A percentile compares a stretch with the other conserved stretches of the same genome.
Evolutionary conservation across 1,140 invertebrate species (phyloP).

Genomic region (Pogonus chalceus): DNA sequence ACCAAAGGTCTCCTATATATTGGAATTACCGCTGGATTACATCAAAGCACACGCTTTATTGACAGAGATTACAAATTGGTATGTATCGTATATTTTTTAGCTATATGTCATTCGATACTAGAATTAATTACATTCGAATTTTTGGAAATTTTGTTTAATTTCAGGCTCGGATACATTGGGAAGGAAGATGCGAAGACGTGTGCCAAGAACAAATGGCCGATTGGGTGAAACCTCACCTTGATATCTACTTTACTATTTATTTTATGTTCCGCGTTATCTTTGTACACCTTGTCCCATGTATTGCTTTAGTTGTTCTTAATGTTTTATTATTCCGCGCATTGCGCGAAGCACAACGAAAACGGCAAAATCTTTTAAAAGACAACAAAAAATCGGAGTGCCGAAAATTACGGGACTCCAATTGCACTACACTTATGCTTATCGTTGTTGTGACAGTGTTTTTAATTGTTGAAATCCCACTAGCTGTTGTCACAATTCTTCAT

Average conservation of each 20-base stretch:
- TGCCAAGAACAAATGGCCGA: slow-evolving; percentile 46
- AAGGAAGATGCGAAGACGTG: slow-evolving; percentile 47
- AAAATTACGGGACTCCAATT: slow-evolving; percentile 76
- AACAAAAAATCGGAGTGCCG: slow-evolving; percentile 76
- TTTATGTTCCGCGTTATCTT: slow-evolving; percentile 81
- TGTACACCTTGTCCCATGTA: slow-evolving; percentile 82
- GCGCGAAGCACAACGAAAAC: slow-evolving; percentile 65
- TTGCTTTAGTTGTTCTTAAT: slow-evolving; percentile 80
- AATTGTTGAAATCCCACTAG: slow-evolving; percentile 82
- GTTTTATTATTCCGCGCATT: slow-evolving; percentile 77
- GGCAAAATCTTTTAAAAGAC: slow-evolving; percentile 72
- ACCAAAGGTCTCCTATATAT: slow-evolving; percentile 67
- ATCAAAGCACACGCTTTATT: slow-evolving; percentile 70
- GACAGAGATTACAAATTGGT: slow-evolving; percentile 46
- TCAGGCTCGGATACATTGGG: slow-evolving; percentile 48
- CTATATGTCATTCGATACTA: background rate
- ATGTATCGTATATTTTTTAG: slow-evolving; percentile 15
- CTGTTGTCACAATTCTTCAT: slow-evolving; percentile 75
- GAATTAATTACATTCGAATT: background rate
- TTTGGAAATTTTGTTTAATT: slow-evolving; percentile 17
- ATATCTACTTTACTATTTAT: slow-evolving; percentile 71
- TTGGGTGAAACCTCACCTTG: slow-evolving; percentile 54
- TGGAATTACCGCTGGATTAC: slow-evolving; percentile 59
- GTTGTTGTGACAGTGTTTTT: slow-evolving; percentile 88
- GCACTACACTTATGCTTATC: slow-evolving; percentile 91